These are phyloP conservation scores for Cyclophora punctaria DNA, from an alignment of 2,888 invertebrate genomes.

Conservation along the genomic window DNA sequence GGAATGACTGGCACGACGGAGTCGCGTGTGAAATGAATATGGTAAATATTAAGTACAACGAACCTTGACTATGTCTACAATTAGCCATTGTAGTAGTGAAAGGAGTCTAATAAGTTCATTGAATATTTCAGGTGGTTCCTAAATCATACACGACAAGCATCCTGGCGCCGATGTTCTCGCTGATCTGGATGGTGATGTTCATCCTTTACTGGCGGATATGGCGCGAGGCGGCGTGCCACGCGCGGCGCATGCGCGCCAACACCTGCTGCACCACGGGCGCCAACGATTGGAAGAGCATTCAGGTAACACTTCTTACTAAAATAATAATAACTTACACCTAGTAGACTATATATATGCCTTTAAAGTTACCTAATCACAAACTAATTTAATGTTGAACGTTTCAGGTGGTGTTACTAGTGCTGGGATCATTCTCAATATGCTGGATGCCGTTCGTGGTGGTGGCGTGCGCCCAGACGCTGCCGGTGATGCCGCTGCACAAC, in stretches of 20 bases:
- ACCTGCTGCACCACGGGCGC: constrained; percentile 73
- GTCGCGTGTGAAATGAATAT: constrained; percentile 80
- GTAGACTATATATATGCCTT: no score
- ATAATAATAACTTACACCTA: no score
- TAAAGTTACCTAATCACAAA: not conserved
- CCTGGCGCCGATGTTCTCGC: constrained; percentile 81
- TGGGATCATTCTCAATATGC: constrained; percentile 86
- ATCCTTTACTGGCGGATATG: constrained; percentile 85
- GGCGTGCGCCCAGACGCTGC: constrained; percentile 76
- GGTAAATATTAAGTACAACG: constrained; percentile 37
- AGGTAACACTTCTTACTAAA: constrained; percentile 58
- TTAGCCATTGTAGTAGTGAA: constrained; percentile 2
- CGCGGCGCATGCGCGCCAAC: constrained; percentile 78
- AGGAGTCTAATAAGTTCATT: not conserved
- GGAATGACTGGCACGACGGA: constrained; percentile 82
- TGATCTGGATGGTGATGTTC: constrained; percentile 85
- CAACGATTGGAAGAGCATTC: constrained; percentile 84
- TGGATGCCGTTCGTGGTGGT: constrained; percentile 88
- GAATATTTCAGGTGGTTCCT: constrained; percentile 60
- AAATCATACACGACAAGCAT: constrained; percentile 67
- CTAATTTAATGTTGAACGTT: constrained; percentile 21
- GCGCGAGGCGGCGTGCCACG: constrained; percentile 84
- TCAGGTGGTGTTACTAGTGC: constrained; percentile 84
- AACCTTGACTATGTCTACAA: constrained; percentile 1
- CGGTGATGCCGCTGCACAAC: constrained; percentile 65